Percentiles rank a stretch among this genome's conserved stretches.
These are phyloP conservation scores for Antrozous pallidus DNA, from an alignment of 2,797 vertebrate genomes.

Conservation along the genomic window DNA sequence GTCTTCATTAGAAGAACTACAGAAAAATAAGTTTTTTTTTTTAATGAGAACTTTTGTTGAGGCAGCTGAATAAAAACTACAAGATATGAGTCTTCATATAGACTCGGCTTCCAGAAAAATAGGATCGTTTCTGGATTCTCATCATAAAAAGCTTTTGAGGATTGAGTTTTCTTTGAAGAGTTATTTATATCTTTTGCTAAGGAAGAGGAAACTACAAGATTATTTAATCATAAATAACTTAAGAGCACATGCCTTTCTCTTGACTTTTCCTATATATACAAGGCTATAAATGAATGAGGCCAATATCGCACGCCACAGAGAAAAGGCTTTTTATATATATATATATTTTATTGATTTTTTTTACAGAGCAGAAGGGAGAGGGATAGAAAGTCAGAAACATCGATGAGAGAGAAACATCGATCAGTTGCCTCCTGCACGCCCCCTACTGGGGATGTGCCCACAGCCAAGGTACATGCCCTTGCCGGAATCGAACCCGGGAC, in stretches of 20 bases:
- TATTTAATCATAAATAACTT: slow-evolving; percentile 11
- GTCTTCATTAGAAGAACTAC: neutral
- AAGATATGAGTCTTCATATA: neutral
- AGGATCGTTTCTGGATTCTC: neutral
- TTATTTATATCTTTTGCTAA: slow-evolving; percentile 30
- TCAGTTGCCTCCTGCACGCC: too few relatives aligned
- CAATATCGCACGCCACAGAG: neutral
- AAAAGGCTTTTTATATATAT: too few relatives aligned
- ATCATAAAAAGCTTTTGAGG: neutral
- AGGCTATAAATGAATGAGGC: neutral
- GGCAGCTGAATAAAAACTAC: neutral
- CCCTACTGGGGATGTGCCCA: too few relatives aligned
- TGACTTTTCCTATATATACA: neutral
- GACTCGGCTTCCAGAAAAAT: neutral
- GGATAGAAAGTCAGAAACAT: too few relatives aligned
- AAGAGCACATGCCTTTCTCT: neutral
- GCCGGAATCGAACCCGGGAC: too few relatives aligned
- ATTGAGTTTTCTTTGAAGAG: neutral
- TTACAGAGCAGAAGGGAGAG: too few relatives aligned
- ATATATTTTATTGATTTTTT: too few relatives aligned
- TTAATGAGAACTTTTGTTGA: neutral
- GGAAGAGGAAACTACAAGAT: slow-evolving; percentile 14
- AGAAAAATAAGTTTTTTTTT: neutral
- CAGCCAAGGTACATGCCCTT: too few relatives aligned
- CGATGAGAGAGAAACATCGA: too few relatives aligned